Conservation (phyloP, 1,140 invertebrate genomes). For the Bombus confusus region DNA sequence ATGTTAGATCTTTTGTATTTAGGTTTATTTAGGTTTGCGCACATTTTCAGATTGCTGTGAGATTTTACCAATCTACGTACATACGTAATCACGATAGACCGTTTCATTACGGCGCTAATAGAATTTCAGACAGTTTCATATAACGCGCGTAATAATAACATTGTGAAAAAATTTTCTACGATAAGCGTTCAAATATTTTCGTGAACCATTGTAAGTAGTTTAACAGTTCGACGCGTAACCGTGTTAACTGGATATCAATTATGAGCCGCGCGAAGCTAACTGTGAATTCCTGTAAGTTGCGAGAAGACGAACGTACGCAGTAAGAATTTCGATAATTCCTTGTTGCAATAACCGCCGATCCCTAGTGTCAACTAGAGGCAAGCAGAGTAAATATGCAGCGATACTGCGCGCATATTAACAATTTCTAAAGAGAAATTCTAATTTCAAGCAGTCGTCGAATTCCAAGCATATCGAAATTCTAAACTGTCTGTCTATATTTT, state of each 20-base stretch:
- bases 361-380: not conserved
- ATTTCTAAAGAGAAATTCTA: not conserved
- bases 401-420: not conserved
- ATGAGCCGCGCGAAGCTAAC: not conserved
- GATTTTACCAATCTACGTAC: no score
- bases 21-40: no score
- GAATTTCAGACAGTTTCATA: no score
- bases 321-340: constrained; percentile 1
- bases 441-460: not conserved
- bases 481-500: no score
- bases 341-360: not conserved
- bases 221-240: not conserved
- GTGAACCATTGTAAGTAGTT: not conserved
- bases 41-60: no score
- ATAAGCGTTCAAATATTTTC: not conserved
- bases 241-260: not conserved
- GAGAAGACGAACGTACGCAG: not conserved
- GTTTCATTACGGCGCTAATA: no score
- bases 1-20: no score
- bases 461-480: not conserved
- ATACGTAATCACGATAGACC: no score
- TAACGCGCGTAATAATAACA: no score
- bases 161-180: no score
- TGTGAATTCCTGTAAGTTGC: not conserved
- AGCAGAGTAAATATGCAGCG: not conserved